Percentiles rank a stretch among this genome's conserved stretches.
These are phyloP conservation scores for Heliconius charithonia DNA, from an alignment of 2,888 invertebrate genomes.

Conservation along the genomic window DNA sequence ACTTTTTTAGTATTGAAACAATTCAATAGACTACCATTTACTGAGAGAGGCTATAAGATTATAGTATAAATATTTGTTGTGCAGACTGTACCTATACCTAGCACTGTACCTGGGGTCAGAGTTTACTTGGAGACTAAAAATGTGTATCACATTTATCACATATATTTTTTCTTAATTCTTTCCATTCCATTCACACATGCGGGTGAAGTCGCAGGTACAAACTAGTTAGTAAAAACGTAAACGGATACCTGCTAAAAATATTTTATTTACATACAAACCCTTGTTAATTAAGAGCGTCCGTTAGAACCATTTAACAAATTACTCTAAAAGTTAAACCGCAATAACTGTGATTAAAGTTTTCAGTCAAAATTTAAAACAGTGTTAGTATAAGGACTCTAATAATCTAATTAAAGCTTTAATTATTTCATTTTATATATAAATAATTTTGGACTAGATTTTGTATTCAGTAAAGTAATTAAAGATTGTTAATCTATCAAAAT, in stretches of 20 bases:
- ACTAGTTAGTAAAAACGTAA: not conserved
- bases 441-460: not conserved
- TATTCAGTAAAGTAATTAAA: not conserved
- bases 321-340: not conserved
- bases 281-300: constrained; percentile 11
- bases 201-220: not conserved
- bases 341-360: constrained; percentile 16
- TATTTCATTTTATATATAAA: not conserved
- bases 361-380: not conserved
- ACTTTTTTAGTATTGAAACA: not conserved
- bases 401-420: not conserved
- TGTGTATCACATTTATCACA: not conserved
- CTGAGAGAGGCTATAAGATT: not conserved
- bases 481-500: not conserved
- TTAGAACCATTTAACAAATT: constrained; percentile 2
- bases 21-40: too few species aligned
- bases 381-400: constrained; percentile 9
- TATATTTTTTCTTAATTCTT: not conserved
- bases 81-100: too few species aligned
- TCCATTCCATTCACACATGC: not conserved
- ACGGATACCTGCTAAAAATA: not conserved
- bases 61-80: too few species aligned
- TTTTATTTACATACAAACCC: not conserved
- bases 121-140: not conserved
- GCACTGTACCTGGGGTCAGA: not conserved